Evolutionary conservation across 2,113 vertebrate species (phyloP), one percentile per base, ranked within the genome.

Genomic region (Erinaceus europaeus): DNA sequence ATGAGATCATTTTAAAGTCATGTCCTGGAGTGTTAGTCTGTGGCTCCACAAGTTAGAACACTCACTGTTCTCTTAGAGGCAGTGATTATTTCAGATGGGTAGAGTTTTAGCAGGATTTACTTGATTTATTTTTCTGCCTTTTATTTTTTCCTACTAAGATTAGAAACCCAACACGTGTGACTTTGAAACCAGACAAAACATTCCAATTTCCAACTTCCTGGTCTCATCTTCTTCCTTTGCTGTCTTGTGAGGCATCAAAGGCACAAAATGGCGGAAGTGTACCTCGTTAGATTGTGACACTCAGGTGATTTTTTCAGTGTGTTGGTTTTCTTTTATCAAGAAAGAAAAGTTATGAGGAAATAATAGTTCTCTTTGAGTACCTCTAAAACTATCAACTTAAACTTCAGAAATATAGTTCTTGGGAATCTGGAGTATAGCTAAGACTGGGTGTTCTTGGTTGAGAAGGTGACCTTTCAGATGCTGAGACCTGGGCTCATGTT

Each of bases 21-120:
- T 9, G 81, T 62, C 86, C 75, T 48, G 77, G 67, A 65, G 65
- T 92, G 94, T 82, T 68, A 86, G 64, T 74, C 78, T 50, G 29
- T 72, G 75, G 84, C 36, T 95, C 71, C 74, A 91, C 48, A 48
- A 89, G 84, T 90, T 80, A 88, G 76, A 89, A 75, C 32, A 72
- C 6, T 57, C 78, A 62, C 52, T 88, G 55, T 83, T 91, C 69
- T 91, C 38, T 64, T 53, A 92, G 62, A 73, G 84, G 34, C 85
- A 91, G 86, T 74, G 57, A 78, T 84, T 88, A 83, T 84, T 93
- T 96, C 88, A 84, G 61, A 62, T 76, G 67, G 78, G 71, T 34
- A 86, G 91, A 84, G 71, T 71, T 77, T 75, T 76, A 38, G 50
- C 57, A 71, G 48, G 38, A 42, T 79, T 86, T 59, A 65, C 61